Evolutionary conservation across 2,888 invertebrate species (phyloP).

Genomic region (Tetropium fuscum): DNA sequence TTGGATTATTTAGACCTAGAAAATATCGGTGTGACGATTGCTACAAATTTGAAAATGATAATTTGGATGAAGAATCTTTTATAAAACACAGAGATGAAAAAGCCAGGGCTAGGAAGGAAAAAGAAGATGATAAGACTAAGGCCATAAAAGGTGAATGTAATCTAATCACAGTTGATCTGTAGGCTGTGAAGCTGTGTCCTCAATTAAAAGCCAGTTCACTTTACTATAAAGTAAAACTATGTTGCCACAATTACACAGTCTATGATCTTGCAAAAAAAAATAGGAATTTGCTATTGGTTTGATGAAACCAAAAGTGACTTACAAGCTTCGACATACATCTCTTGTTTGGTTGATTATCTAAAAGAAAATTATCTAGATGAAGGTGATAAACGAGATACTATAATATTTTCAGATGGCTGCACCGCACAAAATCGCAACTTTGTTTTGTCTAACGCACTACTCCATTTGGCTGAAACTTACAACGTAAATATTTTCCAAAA

Average conservation of each 20-base stretch:
- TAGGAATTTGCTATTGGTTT: constrained; percentile 48
- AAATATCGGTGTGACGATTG: constrained; percentile 28
- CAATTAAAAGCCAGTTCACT: constrained; percentile 39
- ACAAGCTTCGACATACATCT: constrained; percentile 43
- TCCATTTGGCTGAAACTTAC: constrained; percentile 20
- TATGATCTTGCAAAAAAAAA: constrained; percentile 41
- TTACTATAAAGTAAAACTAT: constrained; percentile 52
- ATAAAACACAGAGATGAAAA: constrained; percentile 11
- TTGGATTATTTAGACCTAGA: constrained; percentile 25
- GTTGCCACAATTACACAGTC: constrained; percentile 51
- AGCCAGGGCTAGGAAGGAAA: constrained; percentile 10
- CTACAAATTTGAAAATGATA: constrained; percentile 31
- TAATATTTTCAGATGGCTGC: background rate
- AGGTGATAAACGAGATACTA: background rate
- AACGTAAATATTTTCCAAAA: constrained; percentile 20
- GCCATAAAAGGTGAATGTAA: constrained; percentile 29
- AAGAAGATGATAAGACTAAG: constrained; percentile 3
- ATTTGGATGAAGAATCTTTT: constrained; percentile 20
- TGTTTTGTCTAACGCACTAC: constrained; percentile 27
- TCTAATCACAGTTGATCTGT: constrained; percentile 31
- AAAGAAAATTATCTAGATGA: constrained; percentile 14
- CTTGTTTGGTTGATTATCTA: constrained; percentile 40
- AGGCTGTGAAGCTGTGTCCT: constrained; percentile 46
- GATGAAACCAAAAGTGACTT: constrained; percentile 38
- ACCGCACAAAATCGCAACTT: constrained; percentile 2